Conservation (phyloP, 2,113 vertebrate genomes). For the Nothocercus julius region DNA sequence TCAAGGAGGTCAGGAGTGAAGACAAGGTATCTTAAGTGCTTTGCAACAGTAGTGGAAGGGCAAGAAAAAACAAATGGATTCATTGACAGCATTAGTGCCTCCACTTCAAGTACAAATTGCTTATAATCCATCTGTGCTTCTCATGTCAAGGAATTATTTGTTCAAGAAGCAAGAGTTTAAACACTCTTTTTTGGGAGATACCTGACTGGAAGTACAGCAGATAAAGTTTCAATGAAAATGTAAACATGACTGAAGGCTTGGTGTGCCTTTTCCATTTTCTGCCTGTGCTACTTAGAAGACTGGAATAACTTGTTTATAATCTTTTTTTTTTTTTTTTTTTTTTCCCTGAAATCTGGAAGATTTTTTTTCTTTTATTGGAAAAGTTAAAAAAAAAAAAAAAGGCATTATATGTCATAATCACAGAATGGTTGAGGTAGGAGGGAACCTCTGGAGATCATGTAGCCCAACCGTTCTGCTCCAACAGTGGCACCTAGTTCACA, state of each 20-base stretch:
- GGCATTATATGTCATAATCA: not conserved
- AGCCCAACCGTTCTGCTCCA: too few relatives aligned
- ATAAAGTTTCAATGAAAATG: not conserved
- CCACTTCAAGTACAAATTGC: slow-evolving; percentile 37
- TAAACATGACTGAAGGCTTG: not conserved
- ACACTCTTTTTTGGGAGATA: not conserved
- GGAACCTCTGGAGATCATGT: too few relatives aligned
- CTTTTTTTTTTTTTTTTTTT: not conserved
- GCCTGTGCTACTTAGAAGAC: not conserved
- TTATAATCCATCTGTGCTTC: slow-evolving; percentile 30
- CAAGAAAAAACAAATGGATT: not conserved
- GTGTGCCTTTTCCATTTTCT: not conserved
- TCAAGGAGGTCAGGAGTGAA: not conserved
- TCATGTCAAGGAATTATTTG: slow-evolving; percentile 26
- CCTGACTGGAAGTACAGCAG: not conserved
- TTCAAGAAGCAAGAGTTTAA: slow-evolving; percentile 9
- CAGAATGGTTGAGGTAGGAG: too few relatives aligned
- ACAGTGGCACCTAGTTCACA: too few relatives aligned
- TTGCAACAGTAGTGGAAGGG: not conserved
- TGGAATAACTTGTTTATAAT: not conserved
- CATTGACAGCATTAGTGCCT: slow-evolving; percentile 3
- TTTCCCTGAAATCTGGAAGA: not conserved
- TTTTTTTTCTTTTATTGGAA: not conserved
- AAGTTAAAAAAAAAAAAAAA: not conserved
- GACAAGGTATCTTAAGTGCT: not conserved